Base-by-base conservation (phyloP, 2,888 invertebrate genomes). In the Oasisia sp. region DNA sequence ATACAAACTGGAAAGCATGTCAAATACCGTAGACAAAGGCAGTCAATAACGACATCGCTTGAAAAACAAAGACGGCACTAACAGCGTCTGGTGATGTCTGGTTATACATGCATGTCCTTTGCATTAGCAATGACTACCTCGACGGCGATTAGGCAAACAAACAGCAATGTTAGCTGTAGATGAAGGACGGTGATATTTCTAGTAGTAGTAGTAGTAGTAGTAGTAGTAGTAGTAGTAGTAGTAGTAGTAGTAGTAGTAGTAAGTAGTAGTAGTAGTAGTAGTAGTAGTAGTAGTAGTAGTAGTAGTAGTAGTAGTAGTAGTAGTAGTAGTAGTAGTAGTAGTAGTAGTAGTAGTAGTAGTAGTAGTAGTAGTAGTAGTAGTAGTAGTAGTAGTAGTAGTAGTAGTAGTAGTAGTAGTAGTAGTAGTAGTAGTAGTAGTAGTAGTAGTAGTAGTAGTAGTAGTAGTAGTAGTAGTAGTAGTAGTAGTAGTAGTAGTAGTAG, bases 381-480 rank as follows among this genome's bases (percentile, higher is more conserved):
- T 56, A 56, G 56, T 56, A 1, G 56, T 56, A 56, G 8, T 56
- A 19, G 56, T 56, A 56, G 56, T 56, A 19, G 56, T 56, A 56
- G 56, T 56, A 1, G 8, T 56, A 56, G 56, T 7, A 19, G 56
- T 56, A 9, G 9, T 7, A 1, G 9, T 56, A 56, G 56, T 56
- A 19, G 56, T 56, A 56, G 56, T 56, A 19, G 56, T 56, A 56
- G 12, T 90, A 27, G 90, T 90, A 90, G 90, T 91, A 3, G 91
- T 91, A 91, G 91, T 91, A 2, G 38, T 45, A 91, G 91, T 11
- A 1, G 91, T 91, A 91, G 91, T 38, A 3, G 44, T 45, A 91
- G 91, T 38, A 3, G 91, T 91, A 91, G 1, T 91, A 2, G 91
- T 45, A 91, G 91, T 38, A 2, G 91, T 91, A 91, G 91, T 91